These are phyloP conservation scores for Agelaius tricolor DNA, from an alignment of 2,113 vertebrate species.

Conservation along the genomic window DNA sequence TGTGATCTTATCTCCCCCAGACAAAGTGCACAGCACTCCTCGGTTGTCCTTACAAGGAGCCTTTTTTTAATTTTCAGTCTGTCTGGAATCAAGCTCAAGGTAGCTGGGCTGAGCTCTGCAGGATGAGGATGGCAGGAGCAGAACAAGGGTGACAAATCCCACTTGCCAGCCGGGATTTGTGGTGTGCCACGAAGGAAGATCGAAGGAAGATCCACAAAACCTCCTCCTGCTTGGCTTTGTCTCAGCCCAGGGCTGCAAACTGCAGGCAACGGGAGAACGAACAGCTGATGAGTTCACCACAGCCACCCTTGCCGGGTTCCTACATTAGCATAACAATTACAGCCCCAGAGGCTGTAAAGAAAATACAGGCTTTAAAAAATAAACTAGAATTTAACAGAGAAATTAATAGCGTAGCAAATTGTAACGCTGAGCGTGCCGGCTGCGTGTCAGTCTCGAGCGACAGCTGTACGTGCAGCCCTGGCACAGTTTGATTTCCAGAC, in stretches of 20 bases:
- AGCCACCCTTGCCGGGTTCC: not conserved
- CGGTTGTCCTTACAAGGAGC: not conserved
- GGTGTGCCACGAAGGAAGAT: not conserved
- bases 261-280: not conserved
- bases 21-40: not conserved
- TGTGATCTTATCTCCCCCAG: not conserved
- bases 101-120: not conserved
- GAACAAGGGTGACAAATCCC: not conserved
- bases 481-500: not conserved
- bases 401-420: constrained; percentile 3
- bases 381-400: not conserved
- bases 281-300: not conserved
- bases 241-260: not conserved
- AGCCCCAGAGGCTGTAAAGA: constrained; percentile 8
- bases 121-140: not conserved
- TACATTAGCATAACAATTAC: constrained; percentile 27
- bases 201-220: not conserved
- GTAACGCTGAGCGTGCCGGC: not conserved
- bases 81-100: not conserved
- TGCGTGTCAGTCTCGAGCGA: not conserved
- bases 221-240: constrained; percentile 7
- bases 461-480: not conserved
- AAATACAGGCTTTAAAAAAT: not conserved
- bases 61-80: not conserved
- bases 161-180: not conserved